Base-by-base conservation (phyloP, 2,113 vertebrate genomes). In the Himantopus leucocephalus region DNA sequence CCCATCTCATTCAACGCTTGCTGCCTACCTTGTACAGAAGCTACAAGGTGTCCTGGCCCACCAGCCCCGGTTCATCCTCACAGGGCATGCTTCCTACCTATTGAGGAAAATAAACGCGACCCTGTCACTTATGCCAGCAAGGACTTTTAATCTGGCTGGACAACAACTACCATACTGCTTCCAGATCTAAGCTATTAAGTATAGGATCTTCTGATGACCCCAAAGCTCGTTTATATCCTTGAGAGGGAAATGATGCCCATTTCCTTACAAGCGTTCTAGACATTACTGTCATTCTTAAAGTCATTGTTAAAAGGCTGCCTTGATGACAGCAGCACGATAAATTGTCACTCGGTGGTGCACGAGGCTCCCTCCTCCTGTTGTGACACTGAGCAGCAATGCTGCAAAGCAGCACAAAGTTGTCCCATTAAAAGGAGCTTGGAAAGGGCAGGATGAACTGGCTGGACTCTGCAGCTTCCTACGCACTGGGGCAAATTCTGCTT, bases 401-500 rank as follows among this genome's bases (percentile, higher is more conserved):
- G 5, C 56, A 77, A 45, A 37, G 71, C 21, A 41, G 68, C 60
- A 27, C 20, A 8, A 35, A 48, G 47, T 1, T 23, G 14, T 23
- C 39, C 47, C 0, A 0, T 35, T 53, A 22, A 52, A 84, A 73
- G n/a, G 29, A 58, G 26, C 22, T 67, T 2, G 1, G 60, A 43
- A 73, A 43, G 32, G 7, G 27, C 26, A 43, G 53, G 41, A 26
- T 21, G 21, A 53, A 78, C 14, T 3, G 55, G 14, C 12, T 0
- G 2, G 35, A 12, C 32, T 14, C 66, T 0, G 3, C n/a, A 62
- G 47, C 39, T 85, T 59, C 58, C 50, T 13, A 34, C 0, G 0
- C 6, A 37, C 27, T 10, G 14, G 9, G 19, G 26, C 32, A 39
- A 78, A 50, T n/a, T 35, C 59, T 29, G 20, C n/a, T 45, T 37